Evolutionary conservation across 2,888 invertebrate species (phyloP).

Genomic region (Epirrhoe tristata): DNA sequence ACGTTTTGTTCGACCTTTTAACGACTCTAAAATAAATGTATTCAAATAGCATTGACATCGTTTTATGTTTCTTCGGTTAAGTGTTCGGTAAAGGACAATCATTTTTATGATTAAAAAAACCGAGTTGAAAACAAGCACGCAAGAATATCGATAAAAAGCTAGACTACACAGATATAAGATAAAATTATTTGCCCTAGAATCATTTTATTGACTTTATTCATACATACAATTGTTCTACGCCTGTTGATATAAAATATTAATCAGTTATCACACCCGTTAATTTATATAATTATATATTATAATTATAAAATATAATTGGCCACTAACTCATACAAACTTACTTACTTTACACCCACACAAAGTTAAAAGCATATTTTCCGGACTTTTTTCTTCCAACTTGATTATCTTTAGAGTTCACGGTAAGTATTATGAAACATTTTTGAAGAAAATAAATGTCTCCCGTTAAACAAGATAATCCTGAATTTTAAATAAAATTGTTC

Average conservation of each 20-base stretch:
- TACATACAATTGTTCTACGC: too few relatives aligned
- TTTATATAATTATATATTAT: too few relatives aligned
- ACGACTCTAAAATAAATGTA: conserved; percentile 44
- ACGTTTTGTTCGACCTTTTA: conserved; percentile 30
- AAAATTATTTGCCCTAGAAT: background rate
- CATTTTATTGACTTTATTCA: too few relatives aligned
- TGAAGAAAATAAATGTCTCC: conserved; percentile 32
- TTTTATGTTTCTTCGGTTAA: conserved; percentile 35
- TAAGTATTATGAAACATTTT: conserved; percentile 16
- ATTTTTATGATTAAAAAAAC: background rate
- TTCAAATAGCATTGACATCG: conserved; percentile 48
- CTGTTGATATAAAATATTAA: too few relatives aligned
- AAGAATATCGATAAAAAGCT: too few relatives aligned
- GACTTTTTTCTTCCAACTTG: conserved; percentile 3
- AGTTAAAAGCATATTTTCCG: conserved; percentile 4
- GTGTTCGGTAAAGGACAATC: background rate
- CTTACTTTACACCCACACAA: too few relatives aligned
- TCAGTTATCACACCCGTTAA: too few relatives aligned
- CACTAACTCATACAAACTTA: too few relatives aligned
- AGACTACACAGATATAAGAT: background rate
- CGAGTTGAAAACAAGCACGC: background rate
- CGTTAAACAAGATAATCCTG: conserved; percentile 39
- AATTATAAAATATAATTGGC: too few relatives aligned
- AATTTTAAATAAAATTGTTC: conserved; percentile 39
- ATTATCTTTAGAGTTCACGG: conserved; percentile 14